These are phyloP conservation scores for Chymomyza procnemis DNA, from an alignment of 2,888 invertebrate species.

Conservation along the genomic window DNA sequence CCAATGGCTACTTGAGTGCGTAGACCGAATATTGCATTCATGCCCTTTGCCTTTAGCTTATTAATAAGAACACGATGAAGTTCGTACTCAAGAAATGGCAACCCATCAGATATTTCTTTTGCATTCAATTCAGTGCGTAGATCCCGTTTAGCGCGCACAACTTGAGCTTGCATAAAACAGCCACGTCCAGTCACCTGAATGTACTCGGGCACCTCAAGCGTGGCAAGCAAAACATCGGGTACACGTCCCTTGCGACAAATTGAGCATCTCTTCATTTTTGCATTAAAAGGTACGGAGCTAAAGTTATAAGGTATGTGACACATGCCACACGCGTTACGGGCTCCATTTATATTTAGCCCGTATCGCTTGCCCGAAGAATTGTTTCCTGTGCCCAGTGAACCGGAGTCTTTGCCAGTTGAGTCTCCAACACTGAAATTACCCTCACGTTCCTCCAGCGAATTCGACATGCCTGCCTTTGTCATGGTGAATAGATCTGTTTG, in stretches of 20 bases:
- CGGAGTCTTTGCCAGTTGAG: slow-evolving; percentile 56
- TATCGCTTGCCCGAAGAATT: slow-evolving; percentile 49
- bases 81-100: slow-evolving; percentile 97
- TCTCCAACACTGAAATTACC: slow-evolving; percentile 36
- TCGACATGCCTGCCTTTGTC: slow-evolving; percentile 77
- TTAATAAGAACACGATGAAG: slow-evolving; percentile 93
- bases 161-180: slow-evolving; percentile 86
- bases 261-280: slow-evolving; percentile 85
- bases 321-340: slow-evolving; percentile 67
- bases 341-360: slow-evolving; percentile 49
- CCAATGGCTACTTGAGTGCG: slow-evolving; percentile 90
- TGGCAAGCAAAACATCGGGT: slow-evolving; percentile 93
- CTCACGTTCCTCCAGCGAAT: slow-evolving; percentile 80
- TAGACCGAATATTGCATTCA: slow-evolving; percentile 95
- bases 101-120: slow-evolving; percentile 94
- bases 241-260: slow-evolving; percentile 89
- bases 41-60: slow-evolving; percentile 94
- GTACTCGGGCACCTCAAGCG: slow-evolving; percentile 89
- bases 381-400: slow-evolving; percentile 52
- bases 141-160: slow-evolving; percentile 88
- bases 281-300: slow-evolving; percentile 85
- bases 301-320: slow-evolving; percentile 93
- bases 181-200: slow-evolving; percentile 84
- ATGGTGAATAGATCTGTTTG: slow-evolving; percentile 73
- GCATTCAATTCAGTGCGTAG: slow-evolving; percentile 91